Evolutionary conservation across 2,113 vertebrate genomes (phyloP).

Genomic region (Nanorana parkeri): DNA sequence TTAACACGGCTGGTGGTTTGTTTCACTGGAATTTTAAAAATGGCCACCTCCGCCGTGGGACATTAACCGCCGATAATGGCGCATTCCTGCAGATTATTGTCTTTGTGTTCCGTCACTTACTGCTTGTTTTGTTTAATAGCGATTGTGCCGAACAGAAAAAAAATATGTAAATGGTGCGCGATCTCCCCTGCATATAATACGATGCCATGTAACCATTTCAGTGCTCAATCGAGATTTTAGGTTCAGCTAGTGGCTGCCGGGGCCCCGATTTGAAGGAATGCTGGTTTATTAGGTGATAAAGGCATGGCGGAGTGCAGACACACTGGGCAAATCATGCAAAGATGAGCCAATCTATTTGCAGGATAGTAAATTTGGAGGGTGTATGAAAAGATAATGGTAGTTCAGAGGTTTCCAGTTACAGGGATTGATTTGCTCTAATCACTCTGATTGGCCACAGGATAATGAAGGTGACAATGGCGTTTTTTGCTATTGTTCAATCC

Average conservation of each 20-base stretch:
- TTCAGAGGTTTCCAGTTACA: too few species aligned
- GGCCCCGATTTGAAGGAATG: too few species aligned
- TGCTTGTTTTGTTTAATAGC: constrained; percentile 44
- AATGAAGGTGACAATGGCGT: too few species aligned
- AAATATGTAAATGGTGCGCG: constrained; percentile 16
- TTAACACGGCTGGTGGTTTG: constrained; percentile 40
- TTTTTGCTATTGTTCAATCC: too few species aligned
- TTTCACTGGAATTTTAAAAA: constrained; percentile 38
- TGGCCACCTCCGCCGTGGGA: constrained; percentile 48
- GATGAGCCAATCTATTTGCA: too few species aligned
- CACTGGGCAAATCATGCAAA: too few species aligned
- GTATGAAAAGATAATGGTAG: too few species aligned
- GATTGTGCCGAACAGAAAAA: constrained; percentile 5
- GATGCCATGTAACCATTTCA: constrained; percentile 3
- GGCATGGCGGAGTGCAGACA: too few species aligned
- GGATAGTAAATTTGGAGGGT: too few species aligned
- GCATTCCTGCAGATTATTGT: constrained; percentile 52
- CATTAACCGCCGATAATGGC: constrained; percentile 53
- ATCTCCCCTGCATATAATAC: constrained; percentile 13
- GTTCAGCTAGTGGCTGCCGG: neutral
- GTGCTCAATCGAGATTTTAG: neutral
- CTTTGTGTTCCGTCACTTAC: constrained; percentile 43
- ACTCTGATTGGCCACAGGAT: too few species aligned
- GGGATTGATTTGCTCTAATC: too few species aligned
- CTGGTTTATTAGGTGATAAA: too few species aligned